A percentile compares a stretch with the other conserved stretches of the same genome.
Conservation (phyloP, 2,797 vertebrate genomes). For the Thripadectes ignobilis region DNA sequence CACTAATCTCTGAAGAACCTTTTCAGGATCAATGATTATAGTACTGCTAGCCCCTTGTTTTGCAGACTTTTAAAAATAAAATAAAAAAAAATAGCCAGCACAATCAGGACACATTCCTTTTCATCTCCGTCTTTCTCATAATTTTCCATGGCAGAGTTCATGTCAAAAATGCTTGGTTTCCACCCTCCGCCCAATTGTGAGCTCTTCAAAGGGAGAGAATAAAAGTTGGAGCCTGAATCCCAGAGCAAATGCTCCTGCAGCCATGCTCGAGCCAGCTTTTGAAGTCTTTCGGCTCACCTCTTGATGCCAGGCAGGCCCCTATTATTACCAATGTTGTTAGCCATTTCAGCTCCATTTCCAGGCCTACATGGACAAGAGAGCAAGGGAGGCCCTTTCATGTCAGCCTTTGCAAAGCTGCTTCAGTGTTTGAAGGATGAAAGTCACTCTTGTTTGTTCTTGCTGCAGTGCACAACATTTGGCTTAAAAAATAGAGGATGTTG, state of each 20-base stretch:
- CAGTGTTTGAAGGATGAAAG: conserved; percentile 74
- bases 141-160: conserved; percentile 82
- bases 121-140: conserved; percentile 93
- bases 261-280: conserved; percentile 83
- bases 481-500: conserved; percentile 60
- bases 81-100: conserved; percentile 66
- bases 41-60: conserved; percentile 81
- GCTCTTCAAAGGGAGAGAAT: conserved; percentile 97
- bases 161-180: conserved; percentile 81
- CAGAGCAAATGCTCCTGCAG: conserved; percentile 70
- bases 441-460: conserved; percentile 62
- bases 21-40: conserved; percentile 86
- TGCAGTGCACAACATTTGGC: conserved; percentile 53
- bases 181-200: conserved; percentile 88
- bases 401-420: conserved; percentile 69
- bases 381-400: conserved; percentile 88
- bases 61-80: conserved; percentile 80
- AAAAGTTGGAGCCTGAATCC: conserved; percentile 85
- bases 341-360: conserved; percentile 85
- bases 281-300: conserved; percentile 87
- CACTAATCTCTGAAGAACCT: conserved; percentile 79
- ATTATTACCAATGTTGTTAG: conserved; percentile 89
- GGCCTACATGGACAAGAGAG: conserved; percentile 81
- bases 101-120: conserved; percentile 86
- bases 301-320: conserved; percentile 89